These are phyloP conservation scores for Lasioglossum albipes DNA, from an alignment of 1,140 invertebrate genomes.

Conservation along the genomic window DNA sequence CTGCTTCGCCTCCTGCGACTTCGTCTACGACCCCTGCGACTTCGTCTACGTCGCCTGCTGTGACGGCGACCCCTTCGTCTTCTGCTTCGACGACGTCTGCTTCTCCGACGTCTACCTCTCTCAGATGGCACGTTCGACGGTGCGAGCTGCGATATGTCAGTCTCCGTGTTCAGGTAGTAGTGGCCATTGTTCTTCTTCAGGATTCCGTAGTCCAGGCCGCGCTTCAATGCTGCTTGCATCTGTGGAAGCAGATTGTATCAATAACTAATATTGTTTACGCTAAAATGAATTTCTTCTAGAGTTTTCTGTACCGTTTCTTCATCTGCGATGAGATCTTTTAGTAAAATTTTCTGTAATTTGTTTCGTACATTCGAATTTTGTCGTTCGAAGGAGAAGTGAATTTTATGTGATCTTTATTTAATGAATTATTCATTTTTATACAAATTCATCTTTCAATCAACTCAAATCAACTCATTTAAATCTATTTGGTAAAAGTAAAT, in stretches of 20 bases:
- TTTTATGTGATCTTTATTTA: too few species aligned
- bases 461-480: too few species aligned
- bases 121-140: conserved; percentile 10
- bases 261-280: too few species aligned
- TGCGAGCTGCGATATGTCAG: conserved; percentile 27
- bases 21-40: background rate
- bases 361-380: too few species aligned
- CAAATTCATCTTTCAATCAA: too few species aligned
- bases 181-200: conserved; percentile 65
- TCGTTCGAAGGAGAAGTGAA: too few species aligned
- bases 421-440: too few species aligned
- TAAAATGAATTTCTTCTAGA: too few species aligned
- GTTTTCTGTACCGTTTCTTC: too few species aligned
- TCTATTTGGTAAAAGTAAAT: too few species aligned
- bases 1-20: background rate
- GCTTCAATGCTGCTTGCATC: conserved; percentile 72
- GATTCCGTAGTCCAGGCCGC: conserved; percentile 74
- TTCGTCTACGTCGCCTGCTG: conserved; percentile 5
- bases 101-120: conserved; percentile 4
- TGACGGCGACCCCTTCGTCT: background rate
- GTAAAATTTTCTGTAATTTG: too few species aligned
- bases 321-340: too few species aligned
- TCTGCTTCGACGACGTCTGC: conserved; percentile 36
- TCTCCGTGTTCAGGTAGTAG: conserved; percentile 69
- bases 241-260: conserved; percentile 32